phyloP scores from a whole-genome alignment of 2,113 vertebrate species.

The Pogona vitticeps region DNA sequence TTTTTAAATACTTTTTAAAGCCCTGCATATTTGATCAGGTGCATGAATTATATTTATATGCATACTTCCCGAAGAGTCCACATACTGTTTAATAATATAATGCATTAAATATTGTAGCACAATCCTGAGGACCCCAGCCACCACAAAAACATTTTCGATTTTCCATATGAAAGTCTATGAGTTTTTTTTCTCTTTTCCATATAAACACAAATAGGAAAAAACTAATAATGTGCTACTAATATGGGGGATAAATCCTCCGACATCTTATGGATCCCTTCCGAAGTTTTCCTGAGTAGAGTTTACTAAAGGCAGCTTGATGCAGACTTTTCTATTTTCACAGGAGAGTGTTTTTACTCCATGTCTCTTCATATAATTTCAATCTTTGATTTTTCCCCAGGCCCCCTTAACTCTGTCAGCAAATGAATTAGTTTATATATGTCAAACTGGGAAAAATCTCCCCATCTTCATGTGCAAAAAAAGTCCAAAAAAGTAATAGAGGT shows the following conservation, averaged over 20 bases:
- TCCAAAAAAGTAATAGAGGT: too few species aligned
- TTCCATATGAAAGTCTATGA: not conserved
- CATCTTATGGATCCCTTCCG: not conserved
- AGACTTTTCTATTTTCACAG: not conserved
- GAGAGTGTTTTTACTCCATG: not conserved
- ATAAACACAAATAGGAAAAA: not conserved
- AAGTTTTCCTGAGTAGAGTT: not conserved
- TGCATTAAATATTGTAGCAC: not conserved
- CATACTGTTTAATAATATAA: not conserved
- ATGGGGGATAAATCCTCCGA: not conserved
- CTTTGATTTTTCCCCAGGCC: not conserved
- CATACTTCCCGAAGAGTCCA: not conserved
- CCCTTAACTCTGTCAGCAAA: not conserved
- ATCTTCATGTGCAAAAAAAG: not conserved
- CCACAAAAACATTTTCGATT: not conserved
- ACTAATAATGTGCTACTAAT: too few species aligned
- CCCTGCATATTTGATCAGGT: not conserved
- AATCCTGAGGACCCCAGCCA: not conserved
- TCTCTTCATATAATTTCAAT: not conserved
- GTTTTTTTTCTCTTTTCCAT: not conserved
- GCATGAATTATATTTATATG: not conserved
- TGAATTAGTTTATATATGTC: not conserved
- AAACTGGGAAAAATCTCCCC: not conserved
- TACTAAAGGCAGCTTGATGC: not conserved
- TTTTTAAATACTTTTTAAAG: not conserved